phyloP scores from a whole-genome alignment of 2,113 vertebrate species.

The Diadophis punctatus region DNA sequence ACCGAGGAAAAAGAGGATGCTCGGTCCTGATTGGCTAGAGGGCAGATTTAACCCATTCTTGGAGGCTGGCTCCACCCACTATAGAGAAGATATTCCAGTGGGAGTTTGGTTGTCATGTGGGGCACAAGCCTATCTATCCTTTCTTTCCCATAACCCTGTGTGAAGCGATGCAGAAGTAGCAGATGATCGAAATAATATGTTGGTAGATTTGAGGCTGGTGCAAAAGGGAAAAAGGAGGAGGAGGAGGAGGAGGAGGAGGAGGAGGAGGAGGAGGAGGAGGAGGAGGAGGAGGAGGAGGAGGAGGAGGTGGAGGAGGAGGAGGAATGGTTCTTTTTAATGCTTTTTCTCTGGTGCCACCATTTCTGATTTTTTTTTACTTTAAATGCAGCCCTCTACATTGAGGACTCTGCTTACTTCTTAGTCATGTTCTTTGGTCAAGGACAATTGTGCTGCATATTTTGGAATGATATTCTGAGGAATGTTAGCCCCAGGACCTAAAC shows the following conservation, averaged over 20 bases:
- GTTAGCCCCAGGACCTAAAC: background rate
- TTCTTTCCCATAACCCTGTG: background rate
- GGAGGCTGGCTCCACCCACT: too few species aligned
- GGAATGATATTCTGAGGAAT: background rate
- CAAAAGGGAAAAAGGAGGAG: too few species aligned
- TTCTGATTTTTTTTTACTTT: too few species aligned
- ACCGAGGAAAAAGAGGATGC: too few species aligned
- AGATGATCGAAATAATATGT: background rate
- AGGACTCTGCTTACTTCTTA: background rate
- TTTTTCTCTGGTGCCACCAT: background rate
- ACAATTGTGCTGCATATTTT: background rate
- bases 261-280: too few species aligned
- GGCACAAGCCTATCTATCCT: background rate
- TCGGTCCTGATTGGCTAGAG: too few species aligned
- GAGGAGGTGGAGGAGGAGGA: too few species aligned
- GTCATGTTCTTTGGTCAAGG: background rate
- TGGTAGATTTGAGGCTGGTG: background rate
- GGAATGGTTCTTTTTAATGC: background rate
- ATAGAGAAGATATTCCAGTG: background rate
- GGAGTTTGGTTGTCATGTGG: background rate
- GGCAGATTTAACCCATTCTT: too few species aligned
- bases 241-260: too few species aligned
- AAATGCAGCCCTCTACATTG: too few species aligned
- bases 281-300: too few species aligned
- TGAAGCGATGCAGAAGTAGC: background rate